phyloP scores from a whole-genome alignment of 1,140 invertebrate species.

The Leguminivora glycinivorella region DNA sequence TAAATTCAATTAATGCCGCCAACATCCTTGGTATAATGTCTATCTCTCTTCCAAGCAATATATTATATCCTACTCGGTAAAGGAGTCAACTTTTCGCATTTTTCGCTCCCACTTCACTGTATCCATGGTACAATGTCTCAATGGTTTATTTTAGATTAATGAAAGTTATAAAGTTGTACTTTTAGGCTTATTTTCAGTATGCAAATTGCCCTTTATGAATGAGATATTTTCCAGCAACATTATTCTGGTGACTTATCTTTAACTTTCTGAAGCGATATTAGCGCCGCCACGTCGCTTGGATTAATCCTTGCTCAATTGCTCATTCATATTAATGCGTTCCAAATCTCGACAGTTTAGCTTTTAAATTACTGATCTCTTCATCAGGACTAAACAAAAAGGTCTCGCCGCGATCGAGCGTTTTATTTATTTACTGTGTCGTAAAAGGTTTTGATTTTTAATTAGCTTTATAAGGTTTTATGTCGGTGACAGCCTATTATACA shows the following conservation, averaged over 20 bases:
- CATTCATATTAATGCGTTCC: slow-evolving; percentile 55
- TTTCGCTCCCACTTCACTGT: too few species aligned
- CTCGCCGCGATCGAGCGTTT: slow-evolving; percentile 45
- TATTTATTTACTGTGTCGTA: slow-evolving; percentile 68
- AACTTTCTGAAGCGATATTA: background rate
- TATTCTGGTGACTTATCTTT: background rate
- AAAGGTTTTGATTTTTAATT: slow-evolving; percentile 72
- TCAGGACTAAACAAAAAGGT: slow-evolving; percentile 64
- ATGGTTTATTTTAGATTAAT: too few species aligned
- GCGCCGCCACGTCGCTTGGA: background rate
- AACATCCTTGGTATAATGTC: too few species aligned
- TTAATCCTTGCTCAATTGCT: slow-evolving; percentile 35
- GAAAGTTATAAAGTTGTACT: too few species aligned
- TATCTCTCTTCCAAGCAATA: too few species aligned
- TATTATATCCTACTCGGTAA: too few species aligned
- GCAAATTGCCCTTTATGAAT: too few species aligned
- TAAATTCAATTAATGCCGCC: too few species aligned
- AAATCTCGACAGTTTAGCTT: slow-evolving; percentile 43
- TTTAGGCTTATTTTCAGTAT: too few species aligned
- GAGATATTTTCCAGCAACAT: too few species aligned
- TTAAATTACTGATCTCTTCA: slow-evolving; percentile 65
- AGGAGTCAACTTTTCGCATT: too few species aligned
- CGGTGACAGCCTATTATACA: slow-evolving; percentile 33
- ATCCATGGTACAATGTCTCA: too few species aligned
- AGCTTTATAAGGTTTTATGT: slow-evolving; percentile 66